Evolutionary conservation across 1,140 invertebrate species (phyloP).

Genomic region (Danaus plexippus): DNA sequence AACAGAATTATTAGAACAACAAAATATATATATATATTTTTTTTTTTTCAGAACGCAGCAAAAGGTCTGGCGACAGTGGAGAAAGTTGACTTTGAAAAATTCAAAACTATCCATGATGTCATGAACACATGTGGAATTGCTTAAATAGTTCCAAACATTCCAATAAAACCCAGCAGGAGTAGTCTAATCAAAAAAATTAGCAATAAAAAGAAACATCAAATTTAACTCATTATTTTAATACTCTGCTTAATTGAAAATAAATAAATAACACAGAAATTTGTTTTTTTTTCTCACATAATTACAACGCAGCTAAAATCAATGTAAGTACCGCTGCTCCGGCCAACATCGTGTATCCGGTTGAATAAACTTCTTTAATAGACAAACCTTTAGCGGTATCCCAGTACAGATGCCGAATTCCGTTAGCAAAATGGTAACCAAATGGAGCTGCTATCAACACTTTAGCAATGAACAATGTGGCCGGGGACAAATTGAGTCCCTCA

Average conservation of each 20-base stretch:
- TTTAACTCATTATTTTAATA: constrained; percentile 26
- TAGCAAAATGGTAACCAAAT: constrained; percentile 77
- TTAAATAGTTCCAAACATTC: constrained; percentile 13
- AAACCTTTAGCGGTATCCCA: constrained; percentile 82
- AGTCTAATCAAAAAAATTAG: constrained; percentile 5
- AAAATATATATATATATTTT: too few relatives aligned
- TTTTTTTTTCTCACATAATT: constrained; percentile 29
- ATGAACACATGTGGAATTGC: constrained; percentile 46
- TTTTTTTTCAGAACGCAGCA: constrained; percentile 56
- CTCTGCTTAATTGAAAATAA: constrained; percentile 26
- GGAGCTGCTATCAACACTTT: constrained; percentile 76
- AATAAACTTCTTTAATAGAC: constrained; percentile 80
- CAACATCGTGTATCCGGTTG: constrained; percentile 78
- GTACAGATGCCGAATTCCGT: constrained; percentile 81
- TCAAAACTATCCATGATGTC: constrained; percentile 59
- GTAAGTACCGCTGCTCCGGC: constrained; percentile 57
- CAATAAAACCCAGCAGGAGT: background rate
- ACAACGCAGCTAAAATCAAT: constrained; percentile 53
- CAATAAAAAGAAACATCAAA: constrained; percentile 9
- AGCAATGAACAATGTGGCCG: constrained; percentile 63
- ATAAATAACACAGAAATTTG: constrained; percentile 45
- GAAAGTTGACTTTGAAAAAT: constrained; percentile 62
- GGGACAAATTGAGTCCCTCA: constrained; percentile 71
- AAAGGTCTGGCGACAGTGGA: constrained; percentile 56
- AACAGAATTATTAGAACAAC: background rate